These are phyloP conservation scores for Saturnia japonica DNA, from an alignment of 2,888 invertebrate genomes.

Conservation along the genomic window DNA sequence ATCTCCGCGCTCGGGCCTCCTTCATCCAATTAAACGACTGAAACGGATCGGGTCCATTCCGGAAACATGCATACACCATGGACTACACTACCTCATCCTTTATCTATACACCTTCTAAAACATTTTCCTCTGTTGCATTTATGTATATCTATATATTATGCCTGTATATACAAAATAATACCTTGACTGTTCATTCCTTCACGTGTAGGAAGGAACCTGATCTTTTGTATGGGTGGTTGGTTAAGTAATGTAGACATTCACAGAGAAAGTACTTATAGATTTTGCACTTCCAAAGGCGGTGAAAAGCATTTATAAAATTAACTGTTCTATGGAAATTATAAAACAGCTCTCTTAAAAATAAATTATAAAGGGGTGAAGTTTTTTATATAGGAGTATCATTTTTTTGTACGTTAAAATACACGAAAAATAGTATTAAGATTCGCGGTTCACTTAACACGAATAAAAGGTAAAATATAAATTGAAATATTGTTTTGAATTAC, in stretches of 20 bases:
- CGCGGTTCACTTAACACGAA: no score
- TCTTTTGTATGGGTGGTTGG: not conserved
- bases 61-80: conserved; percentile 44
- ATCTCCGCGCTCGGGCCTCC: conserved; percentile 67
- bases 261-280: not conserved
- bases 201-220: not conserved
- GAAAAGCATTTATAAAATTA: not conserved
- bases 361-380: no score
- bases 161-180: not conserved
- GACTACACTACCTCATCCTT: conserved; percentile 42
- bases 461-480: no score
- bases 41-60: conserved; percentile 68
- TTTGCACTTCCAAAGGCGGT: not conserved
- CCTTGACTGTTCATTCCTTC: not conserved
- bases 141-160: not conserved
- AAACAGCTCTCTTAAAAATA: no score
- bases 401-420: no score
- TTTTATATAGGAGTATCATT: no score
- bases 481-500: no score
- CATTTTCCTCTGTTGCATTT: not conserved
- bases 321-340: not conserved
- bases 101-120: not conserved
- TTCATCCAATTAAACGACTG: conserved; percentile 78
- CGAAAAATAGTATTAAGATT: no score
- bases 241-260: not conserved